phyloP scores from a whole-genome alignment of 2,888 invertebrate genomes.

The Acleris emargana region DNA sequence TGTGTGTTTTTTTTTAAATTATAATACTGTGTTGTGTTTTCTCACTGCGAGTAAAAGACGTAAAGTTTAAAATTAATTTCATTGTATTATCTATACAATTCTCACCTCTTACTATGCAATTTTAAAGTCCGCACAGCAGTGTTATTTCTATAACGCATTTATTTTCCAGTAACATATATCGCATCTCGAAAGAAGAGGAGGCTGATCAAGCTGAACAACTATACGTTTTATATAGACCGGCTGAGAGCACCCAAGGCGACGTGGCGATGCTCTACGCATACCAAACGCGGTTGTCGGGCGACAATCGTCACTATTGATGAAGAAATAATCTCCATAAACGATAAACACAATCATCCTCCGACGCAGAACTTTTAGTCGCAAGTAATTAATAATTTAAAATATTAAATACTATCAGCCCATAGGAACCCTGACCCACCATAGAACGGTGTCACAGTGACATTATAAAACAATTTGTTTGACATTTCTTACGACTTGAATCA shows the following conservation, averaged over 20 bases:
- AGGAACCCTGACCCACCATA: no score
- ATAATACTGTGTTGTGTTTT: no score
- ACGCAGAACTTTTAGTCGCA: neutral
- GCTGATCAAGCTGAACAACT: constrained; percentile 42
- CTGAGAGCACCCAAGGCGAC: constrained; percentile 21
- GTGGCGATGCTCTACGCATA: constrained; percentile 49
- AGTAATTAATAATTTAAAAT: no score
- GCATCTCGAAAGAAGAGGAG: constrained; percentile 41
- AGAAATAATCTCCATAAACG: constrained; percentile 38
- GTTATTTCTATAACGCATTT: neutral
- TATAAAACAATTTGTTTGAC: no score
- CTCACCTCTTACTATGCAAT: neutral
- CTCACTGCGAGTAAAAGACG: no score
- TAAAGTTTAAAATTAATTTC: no score
- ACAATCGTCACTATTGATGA: constrained; percentile 46
- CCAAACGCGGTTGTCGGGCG: constrained; percentile 48
- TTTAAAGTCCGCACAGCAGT: neutral
- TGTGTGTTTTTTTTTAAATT: no score
- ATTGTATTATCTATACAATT: neutral
- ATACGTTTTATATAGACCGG: constrained; percentile 39
- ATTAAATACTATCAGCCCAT: no score
- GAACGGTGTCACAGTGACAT: no score
- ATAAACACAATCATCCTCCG: constrained; percentile 38
- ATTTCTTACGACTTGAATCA: no score
- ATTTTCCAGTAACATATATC: constrained; percentile 41